Evolutionary conservation across 2,888 invertebrate species (phyloP).

Genomic region (Prenolepis imparis): DNA sequence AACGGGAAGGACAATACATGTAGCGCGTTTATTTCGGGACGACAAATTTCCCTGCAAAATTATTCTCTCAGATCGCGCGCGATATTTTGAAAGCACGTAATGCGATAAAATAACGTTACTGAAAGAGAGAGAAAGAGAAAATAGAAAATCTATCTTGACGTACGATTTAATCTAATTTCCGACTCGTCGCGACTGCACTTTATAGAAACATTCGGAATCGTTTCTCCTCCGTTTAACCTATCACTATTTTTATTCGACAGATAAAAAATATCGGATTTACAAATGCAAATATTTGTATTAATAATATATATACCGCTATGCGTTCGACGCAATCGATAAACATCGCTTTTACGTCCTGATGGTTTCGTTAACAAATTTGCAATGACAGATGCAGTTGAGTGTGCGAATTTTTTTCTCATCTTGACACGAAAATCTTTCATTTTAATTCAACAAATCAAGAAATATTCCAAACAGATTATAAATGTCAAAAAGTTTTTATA

Average conservation of each 20-base stretch:
- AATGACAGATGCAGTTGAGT: not conserved
- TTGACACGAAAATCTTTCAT: not conserved
- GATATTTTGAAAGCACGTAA: constrained; percentile 39
- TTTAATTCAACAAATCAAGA: not conserved
- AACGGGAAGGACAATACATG: not conserved
- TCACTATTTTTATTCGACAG: constrained; percentile 34
- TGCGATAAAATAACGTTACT: not conserved
- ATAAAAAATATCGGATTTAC: constrained; percentile 11
- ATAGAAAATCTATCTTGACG: constrained; percentile 20
- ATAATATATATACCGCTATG: constrained; percentile 11
- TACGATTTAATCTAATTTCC: constrained; percentile 42
- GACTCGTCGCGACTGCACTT: not conserved
- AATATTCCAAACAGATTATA: not conserved
- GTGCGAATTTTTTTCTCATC: constrained; percentile 2
- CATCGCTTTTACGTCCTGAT: not conserved
- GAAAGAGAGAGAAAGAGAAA: not conserved
- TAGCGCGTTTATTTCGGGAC: constrained; percentile 7
- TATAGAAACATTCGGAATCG: not conserved
- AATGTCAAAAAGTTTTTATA: not conserved
- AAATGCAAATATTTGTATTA: constrained; percentile 37
- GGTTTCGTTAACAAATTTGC: constrained; percentile 3
- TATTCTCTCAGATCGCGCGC: constrained; percentile 20
- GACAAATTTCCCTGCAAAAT: constrained; percentile 13
- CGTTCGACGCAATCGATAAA: constrained; percentile 20
- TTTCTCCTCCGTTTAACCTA: constrained; percentile 22